A percentile compares a stretch with the other conserved stretches of the same genome.
Conservation (phyloP, 2,797 vertebrate genomes). For the Glyptemys insculpta region DNA sequence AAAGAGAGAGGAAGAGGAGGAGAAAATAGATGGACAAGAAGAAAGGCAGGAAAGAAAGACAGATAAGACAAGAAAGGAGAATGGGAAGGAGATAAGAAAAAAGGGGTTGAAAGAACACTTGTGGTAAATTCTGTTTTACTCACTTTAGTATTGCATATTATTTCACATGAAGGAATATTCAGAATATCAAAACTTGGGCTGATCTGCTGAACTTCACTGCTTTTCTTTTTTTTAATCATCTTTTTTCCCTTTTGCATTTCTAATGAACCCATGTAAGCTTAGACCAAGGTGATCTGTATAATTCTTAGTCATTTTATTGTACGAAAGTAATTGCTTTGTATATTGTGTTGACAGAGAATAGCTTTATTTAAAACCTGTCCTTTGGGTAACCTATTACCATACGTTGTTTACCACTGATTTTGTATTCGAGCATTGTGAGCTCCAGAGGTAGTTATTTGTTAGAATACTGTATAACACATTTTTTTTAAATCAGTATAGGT, state of each 20-base stretch:
- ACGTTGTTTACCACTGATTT: not conserved
- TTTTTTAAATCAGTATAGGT: not conserved
- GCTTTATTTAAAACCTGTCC: not conserved
- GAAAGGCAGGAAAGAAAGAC: not conserved
- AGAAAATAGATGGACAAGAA: not conserved
- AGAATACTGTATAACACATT: rapidly evolving
- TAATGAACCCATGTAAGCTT: not conserved
- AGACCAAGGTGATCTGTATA: not conserved
- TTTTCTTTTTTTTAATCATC: not conserved
- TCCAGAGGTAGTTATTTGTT: not conserved
- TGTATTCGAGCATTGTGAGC: not conserved
- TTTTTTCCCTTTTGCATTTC: not conserved
- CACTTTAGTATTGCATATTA: not conserved
- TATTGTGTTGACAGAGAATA: not conserved
- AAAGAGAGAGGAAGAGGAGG: not conserved
- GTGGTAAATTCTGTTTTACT: not conserved
- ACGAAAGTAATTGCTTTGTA: not conserved
- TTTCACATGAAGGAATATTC: not conserved
- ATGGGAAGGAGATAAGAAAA: not conserved
- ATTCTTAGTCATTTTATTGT: not conserved
- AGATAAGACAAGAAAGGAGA: not conserved
- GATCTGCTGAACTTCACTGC: not conserved
- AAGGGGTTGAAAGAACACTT: not conserved
- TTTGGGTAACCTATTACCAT: not conserved
- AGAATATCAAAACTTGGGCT: not conserved